Evolutionary conservation across 2,113 vertebrate species (phyloP), one percentile per base, ranked within the genome.

Genomic region (Oreotrochilus melanogaster): DNA sequence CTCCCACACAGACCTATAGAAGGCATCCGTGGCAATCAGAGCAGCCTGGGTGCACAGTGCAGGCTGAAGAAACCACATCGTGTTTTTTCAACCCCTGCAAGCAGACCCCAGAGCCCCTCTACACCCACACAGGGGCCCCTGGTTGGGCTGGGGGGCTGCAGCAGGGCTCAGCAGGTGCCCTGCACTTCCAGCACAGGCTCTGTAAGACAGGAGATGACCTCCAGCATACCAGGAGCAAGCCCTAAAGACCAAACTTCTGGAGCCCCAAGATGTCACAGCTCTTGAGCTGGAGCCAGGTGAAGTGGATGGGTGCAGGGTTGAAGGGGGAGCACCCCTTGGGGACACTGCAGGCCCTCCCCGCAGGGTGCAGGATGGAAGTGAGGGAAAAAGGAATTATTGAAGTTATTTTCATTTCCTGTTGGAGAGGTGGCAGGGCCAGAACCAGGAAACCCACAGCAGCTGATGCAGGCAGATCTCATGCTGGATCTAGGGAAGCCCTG

Each of bases 41-140:
- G 51, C 70, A 23, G 45, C 25, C 43, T 2, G 9, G 19, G 50
- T 30, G 7, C 42, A 23, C 33, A 50, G 47, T n/a, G 25, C 9
- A 25, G 27, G n/a, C 51, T 30, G 14, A 64, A 39, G 28, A 35
- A n/a, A n/a, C 22, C 16, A 37, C 24, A 11, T 35, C 10, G 31
- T 0, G 3, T 9, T 14, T 62, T 78, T 37, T 86, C 28, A 66
- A 3, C 30, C 22, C 30, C 3, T 4, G 7, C 0, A 1, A 35
- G 42, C 28, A 58, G 22, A 71, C 17, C 27, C 45, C 0, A 0
- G n/a, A 23, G 37, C 21, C 2, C 4, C 42, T 13, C 24, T 14
- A 5, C 10, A 3, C 5, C 48, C 61, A 50, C 43, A n/a, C 13
- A 62, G 14, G 14, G 33, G 30, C 42, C 10, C 23, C 25, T 21